Percentiles rank a stretch among this genome's conserved stretches.
These are phyloP conservation scores for Maniola jurtina DNA, from an alignment of 1,140 invertebrate species.

Conservation along the genomic window DNA sequence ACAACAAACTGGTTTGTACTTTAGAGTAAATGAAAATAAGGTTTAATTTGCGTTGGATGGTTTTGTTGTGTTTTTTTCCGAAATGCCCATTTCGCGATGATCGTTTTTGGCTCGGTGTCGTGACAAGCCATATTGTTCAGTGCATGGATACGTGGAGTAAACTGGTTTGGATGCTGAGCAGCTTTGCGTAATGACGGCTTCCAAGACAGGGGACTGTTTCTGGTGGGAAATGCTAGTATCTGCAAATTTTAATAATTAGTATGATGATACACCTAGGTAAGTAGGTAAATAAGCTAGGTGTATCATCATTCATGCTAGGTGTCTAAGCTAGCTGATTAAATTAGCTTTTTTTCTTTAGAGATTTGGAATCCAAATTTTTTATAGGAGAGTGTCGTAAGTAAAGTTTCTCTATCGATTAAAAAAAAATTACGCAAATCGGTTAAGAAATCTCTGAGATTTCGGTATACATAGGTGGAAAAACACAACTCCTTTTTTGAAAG, in stretches of 20 bases:
- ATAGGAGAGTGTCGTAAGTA: too few species aligned
- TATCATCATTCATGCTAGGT: too few species aligned
- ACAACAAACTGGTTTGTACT: slow-evolving; percentile 28
- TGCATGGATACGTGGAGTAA: slow-evolving; percentile 60
- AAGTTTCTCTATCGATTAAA: too few species aligned
- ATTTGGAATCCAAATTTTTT: too few species aligned
- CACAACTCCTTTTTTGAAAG: too few species aligned
- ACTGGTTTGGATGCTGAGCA: slow-evolving; percentile 60
- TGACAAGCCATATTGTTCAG: slow-evolving; percentile 73
- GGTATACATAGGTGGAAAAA: too few species aligned
- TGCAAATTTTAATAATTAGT: neutral
- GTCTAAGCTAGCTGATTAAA: too few species aligned
- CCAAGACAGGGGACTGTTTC: slow-evolving; percentile 29
- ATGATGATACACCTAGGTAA: neutral
- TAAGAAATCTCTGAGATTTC: too few species aligned
- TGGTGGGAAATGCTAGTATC: slow-evolving; percentile 6
- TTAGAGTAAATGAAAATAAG: slow-evolving; percentile 21
- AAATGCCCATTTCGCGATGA: slow-evolving; percentile 39
- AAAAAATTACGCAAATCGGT: too few species aligned
- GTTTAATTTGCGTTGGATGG: slow-evolving; percentile 14
- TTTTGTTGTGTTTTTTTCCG: slow-evolving; percentile 22
- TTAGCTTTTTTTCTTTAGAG: too few species aligned
- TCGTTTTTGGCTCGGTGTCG: slow-evolving; percentile 62
- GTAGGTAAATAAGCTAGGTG: neutral
- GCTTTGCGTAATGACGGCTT: slow-evolving; percentile 58